Percentiles rank a stretch among this genome's conserved stretches.
These are phyloP conservation scores for Pangasius sanitwongsei DNA, from an alignment of 2,797 vertebrate species.

Conservation along the genomic window DNA sequence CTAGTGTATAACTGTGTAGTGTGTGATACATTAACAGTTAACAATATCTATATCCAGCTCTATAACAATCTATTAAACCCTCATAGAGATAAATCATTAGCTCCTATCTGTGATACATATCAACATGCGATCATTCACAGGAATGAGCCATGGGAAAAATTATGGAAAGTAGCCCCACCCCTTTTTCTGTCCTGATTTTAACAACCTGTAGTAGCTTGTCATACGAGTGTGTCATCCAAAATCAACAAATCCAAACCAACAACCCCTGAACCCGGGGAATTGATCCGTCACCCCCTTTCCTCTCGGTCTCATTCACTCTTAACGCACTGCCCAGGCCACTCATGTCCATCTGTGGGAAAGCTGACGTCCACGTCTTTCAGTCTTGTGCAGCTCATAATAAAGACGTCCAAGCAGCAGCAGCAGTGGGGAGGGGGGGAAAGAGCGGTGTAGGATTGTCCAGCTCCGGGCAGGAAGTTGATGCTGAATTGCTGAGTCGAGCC, in stretches of 20 bases:
- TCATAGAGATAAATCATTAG: not conserved
- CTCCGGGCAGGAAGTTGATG: conserved; percentile 68
- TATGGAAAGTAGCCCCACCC: not conserved
- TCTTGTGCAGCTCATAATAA: conserved; percentile 55
- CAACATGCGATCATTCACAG: not conserved
- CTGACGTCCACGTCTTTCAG: conserved; percentile 53
- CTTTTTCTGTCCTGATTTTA: not conserved
- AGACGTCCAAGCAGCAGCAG: conserved; percentile 63
- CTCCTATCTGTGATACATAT: not conserved
- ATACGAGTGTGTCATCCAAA: not conserved
- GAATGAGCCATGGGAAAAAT: not conserved
- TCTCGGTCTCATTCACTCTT: conserved; percentile 54
- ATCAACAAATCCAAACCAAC: not conserved
- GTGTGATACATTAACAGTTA: not conserved
- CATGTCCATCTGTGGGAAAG: conserved; percentile 64
- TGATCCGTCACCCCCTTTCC: conserved; percentile 34
- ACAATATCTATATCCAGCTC: not conserved
- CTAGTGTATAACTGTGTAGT: not conserved
- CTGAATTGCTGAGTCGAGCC: conserved; percentile 63
- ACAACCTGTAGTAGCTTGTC: not conserved
- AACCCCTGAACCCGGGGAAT: not conserved
- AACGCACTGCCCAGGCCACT: conserved; percentile 56
- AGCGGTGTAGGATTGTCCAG: conserved; percentile 49
- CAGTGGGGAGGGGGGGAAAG: conserved; percentile 20
- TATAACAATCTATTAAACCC: too few species aligned